A percentile compares a stretch with the other conserved stretches of the same genome.
Evolutionary conservation across 2,797 vertebrate genomes (phyloP).

Genomic region (Rachycentron canadum): DNA sequence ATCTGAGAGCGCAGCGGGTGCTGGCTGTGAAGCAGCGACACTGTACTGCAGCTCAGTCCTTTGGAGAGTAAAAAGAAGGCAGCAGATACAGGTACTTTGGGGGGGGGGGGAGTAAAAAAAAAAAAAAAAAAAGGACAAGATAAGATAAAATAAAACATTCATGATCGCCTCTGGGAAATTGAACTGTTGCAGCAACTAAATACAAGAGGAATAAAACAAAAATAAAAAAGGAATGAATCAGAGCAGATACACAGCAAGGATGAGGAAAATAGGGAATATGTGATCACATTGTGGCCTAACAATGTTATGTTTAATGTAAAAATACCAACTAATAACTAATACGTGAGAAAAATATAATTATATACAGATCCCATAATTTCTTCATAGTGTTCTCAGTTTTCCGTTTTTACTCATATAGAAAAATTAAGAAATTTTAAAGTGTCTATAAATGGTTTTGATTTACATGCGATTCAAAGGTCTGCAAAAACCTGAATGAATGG

Average conservation of each 20-base stretch:
- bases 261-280: background rate
- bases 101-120: constrained; percentile 7
- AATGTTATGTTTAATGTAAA: background rate
- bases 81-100: constrained; percentile 40
- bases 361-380: background rate
- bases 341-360: background rate
- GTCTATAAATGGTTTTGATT: too few species aligned
- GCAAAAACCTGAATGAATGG: background rate
- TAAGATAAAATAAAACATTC: constrained; percentile 66
- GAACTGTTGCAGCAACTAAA: constrained; percentile 44
- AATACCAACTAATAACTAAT: background rate
- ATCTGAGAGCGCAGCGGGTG: constrained; percentile 59
- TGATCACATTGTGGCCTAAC: background rate
- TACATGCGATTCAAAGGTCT: too few species aligned
- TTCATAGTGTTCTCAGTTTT: background rate
- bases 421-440: too few species aligned
- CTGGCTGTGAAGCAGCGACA: constrained; percentile 29
- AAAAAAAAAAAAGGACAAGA: constrained; percentile 26
- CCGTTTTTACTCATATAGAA: too few species aligned
- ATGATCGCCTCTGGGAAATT: constrained; percentile 53
- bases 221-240: constrained; percentile 25
- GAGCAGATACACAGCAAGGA: constrained; percentile 9
- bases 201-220: constrained; percentile 34
- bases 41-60: constrained; percentile 23
- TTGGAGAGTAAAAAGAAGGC: constrained; percentile 47